Conservation (phyloP, 2,888 invertebrate genomes). For the Phlogophora meticulosa region DNA sequence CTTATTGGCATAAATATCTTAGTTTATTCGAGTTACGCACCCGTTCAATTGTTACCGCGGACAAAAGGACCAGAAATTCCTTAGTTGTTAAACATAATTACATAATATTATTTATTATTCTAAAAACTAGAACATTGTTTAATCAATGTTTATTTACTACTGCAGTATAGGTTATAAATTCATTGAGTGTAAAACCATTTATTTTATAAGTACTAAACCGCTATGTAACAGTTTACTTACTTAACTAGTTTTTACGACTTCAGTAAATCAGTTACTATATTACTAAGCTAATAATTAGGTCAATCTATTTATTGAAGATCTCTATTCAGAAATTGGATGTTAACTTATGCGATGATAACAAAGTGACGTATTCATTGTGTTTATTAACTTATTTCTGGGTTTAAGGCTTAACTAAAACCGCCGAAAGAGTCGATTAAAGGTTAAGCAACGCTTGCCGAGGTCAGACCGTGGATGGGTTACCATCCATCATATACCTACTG, state of each 20-base stretch:
- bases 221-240: conserved; percentile 31
- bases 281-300: background rate
- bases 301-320: background rate
- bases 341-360: too few species aligned
- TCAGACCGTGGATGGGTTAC: too few species aligned
- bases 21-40: too few species aligned
- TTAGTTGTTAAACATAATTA: background rate
- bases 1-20: too few species aligned
- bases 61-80: background rate
- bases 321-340: background rate
- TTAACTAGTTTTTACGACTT: conserved; percentile 11
- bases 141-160: background rate
- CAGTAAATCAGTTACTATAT: background rate
- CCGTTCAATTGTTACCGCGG: background rate
- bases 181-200: conserved; percentile 4
- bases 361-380: too few species aligned
- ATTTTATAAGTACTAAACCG: conserved; percentile 17
- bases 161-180: conserved; percentile 17
- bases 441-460: too few species aligned
- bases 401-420: too few species aligned
- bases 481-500: too few species aligned
- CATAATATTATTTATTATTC: background rate
- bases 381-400: too few species aligned
- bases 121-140: background rate
- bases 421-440: too few species aligned